A percentile compares a stretch with the other conserved stretches of the same genome.
These are phyloP conservation scores for Nymphicus hollandicus DNA, from an alignment of 2,113 vertebrate species.

Conservation along the genomic window DNA sequence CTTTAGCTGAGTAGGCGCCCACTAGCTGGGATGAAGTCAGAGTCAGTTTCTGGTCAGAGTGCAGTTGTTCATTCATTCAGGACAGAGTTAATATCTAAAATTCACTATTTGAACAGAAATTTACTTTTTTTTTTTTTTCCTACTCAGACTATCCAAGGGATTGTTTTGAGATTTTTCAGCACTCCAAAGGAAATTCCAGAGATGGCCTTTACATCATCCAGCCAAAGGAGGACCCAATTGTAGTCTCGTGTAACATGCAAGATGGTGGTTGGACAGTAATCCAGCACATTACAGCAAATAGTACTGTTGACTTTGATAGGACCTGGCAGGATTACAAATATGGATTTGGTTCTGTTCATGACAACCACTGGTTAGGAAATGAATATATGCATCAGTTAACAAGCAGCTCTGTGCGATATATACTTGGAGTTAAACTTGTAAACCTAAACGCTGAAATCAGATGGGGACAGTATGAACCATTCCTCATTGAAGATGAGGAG, in stretches of 20 bases:
- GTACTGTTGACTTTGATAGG: conserved; percentile 82
- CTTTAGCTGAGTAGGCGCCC: neutral
- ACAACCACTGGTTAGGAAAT: conserved; percentile 88
- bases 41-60: neutral
- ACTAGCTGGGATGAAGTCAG: neutral
- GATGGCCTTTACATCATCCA: conserved; percentile 86
- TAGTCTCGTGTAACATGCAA: conserved; percentile 83
- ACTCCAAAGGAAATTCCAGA: conserved; percentile 72
- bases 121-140: neutral
- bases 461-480: conserved; percentile 78
- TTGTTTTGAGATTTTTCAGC: conserved; percentile 83
- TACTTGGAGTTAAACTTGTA: conserved; percentile 83
- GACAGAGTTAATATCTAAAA: neutral
- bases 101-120: neutral
- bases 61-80: neutral
- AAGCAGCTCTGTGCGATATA: conserved; percentile 63
- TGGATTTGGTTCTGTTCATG: conserved; percentile 79
- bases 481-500: conserved; percentile 78
- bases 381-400: conserved; percentile 81
- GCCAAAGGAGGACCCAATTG: conserved; percentile 73
- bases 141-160: conserved; percentile 77
- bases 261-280: conserved; percentile 89
- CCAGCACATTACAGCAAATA: conserved; percentile 88
- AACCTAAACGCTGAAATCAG: conserved; percentile 75
- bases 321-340: conserved; percentile 86